A percentile compares a stretch with the other conserved stretches of the same genome.
phyloP scores from a whole-genome alignment of 2,797 vertebrate genomes.

The Denticeps clupeoides region DNA sequence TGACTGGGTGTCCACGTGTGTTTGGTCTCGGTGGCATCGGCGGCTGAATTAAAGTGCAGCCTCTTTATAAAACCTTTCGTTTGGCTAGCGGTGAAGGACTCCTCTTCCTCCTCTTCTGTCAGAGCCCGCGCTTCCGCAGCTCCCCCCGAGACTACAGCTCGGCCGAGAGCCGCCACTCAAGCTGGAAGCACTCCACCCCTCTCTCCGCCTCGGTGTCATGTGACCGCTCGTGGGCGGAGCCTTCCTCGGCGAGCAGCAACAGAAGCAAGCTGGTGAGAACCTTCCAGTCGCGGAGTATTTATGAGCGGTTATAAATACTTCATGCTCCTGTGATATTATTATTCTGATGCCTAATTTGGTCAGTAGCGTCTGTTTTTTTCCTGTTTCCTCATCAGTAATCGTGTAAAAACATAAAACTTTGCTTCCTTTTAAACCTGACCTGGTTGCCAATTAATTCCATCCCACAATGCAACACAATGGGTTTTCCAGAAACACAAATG shows the following conservation, averaged over 20 bases:
- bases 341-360: too few species aligned
- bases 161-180: slow-evolving; percentile 56
- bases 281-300: too few species aligned
- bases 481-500: too few species aligned
- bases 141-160: slow-evolving; percentile 63
- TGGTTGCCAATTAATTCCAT: too few species aligned
- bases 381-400: too few species aligned
- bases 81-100: neutral
- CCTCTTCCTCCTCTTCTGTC: neutral
- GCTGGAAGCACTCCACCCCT: slow-evolving; percentile 67
- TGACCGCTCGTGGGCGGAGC: slow-evolving; percentile 62
- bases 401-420: too few species aligned
- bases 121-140: slow-evolving; percentile 62
- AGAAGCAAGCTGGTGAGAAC: slow-evolving; percentile 34
- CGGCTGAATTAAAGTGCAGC: neutral
- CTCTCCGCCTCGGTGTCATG: slow-evolving; percentile 58
- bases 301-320: too few species aligned
- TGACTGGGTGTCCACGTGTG: slow-evolving; percentile 29
- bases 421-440: too few species aligned
- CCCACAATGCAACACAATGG: too few species aligned
- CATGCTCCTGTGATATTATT: too few species aligned
- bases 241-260: slow-evolving; percentile 61
- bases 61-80: neutral
- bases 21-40: too few species aligned
- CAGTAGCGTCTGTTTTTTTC: too few species aligned